Percentiles rank a stretch among this genome's conserved stretches.
Conservation (phyloP, 2,888 invertebrate species). For the Callosobruchus maculatus region DNA sequence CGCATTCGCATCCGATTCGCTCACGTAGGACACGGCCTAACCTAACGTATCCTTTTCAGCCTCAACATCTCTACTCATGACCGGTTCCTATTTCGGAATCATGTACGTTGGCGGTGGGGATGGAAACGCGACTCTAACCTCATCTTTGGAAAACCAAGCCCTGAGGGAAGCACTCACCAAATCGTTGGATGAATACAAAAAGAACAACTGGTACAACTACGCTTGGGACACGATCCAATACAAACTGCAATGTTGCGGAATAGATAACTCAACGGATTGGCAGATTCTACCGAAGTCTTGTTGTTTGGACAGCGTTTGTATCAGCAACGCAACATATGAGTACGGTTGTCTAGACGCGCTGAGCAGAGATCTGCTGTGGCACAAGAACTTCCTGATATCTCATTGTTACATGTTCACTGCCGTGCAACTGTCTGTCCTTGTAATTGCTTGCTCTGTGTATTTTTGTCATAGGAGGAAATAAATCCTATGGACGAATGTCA, state of each 20-base stretch:
- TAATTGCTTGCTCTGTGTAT: background rate
- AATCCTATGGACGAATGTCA: no score
- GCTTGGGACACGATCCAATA: constrained; percentile 20
- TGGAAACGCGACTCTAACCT: constrained; percentile 2
- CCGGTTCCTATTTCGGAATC: constrained; percentile 15
- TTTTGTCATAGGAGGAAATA: background rate
- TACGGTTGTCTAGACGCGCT: constrained; percentile 17
- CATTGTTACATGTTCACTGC: constrained; percentile 18
- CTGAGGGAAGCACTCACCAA: constrained; percentile 13
- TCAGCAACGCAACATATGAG: constrained; percentile 2
- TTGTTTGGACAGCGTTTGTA: constrained; percentile 17
- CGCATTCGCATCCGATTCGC: no score
- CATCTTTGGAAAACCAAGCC: constrained; percentile 11
- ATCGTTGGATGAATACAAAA: constrained; percentile 12
- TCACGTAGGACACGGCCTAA: no score
- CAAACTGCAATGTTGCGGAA: constrained; percentile 19
- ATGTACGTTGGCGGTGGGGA: constrained; percentile 9
- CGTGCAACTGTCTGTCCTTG: constrained; percentile 8
- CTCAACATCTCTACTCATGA: constrained; percentile 13
- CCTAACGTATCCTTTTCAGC: background rate
- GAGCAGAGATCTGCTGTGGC: constrained; percentile 18
- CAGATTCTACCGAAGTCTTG: constrained; percentile 16
- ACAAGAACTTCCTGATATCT: constrained; percentile 15
- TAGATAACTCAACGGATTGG: constrained; percentile 16
- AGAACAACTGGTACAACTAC: constrained; percentile 4